Conservation (phyloP, 2,888 invertebrate genomes). For the Nymphalis urticae region DNA sequence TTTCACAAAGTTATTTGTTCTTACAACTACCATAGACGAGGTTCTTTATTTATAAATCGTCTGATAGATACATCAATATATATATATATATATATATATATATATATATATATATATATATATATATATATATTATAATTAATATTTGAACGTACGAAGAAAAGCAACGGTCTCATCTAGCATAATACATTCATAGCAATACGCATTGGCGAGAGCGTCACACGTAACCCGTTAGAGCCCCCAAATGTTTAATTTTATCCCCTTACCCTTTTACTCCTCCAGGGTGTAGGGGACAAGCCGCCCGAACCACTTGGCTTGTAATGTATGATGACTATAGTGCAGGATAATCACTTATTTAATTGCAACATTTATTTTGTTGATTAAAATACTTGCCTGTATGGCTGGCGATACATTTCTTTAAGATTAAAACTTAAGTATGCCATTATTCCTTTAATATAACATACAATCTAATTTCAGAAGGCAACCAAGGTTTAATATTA, state of each 20-base stretch:
- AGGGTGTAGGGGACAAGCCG: constrained; percentile 44
- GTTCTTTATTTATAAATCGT: no score
- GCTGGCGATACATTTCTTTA: constrained; percentile 47
- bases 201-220: constrained; percentile 48
- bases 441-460: background rate
- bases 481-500: no score
- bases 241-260: constrained; percentile 79
- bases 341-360: constrained; percentile 79
- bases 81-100: no score
- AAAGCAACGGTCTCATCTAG: constrained; percentile 14
- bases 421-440: constrained; percentile 6
- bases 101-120: no score
- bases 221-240: constrained; percentile 75
- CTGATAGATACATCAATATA: no score
- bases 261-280: constrained; percentile 45
- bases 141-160: background rate
- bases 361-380: constrained; percentile 79
- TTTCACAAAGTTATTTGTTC: no score
- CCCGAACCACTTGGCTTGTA: constrained; percentile 64
- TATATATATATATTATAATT: no score
- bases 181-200: constrained; percentile 1
- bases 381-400: constrained; percentile 71
- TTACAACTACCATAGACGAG: no score
- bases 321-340: constrained; percentile 76
- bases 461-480: no score